Conservation (phyloP, 2,113 vertebrate genomes). For the Alouatta palliata region DNA sequence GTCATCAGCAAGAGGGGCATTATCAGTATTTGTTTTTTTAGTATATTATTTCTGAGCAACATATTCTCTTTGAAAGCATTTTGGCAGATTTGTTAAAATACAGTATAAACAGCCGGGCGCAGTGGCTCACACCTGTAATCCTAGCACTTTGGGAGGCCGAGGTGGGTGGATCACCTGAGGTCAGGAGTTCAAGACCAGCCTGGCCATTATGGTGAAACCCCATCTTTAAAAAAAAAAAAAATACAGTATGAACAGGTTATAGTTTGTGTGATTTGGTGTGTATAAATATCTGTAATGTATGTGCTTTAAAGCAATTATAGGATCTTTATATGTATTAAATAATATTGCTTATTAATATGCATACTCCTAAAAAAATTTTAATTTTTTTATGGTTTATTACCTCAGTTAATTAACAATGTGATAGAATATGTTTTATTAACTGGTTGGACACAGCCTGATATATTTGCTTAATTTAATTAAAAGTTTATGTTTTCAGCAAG, state of each 20-base stretch:
- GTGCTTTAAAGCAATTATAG: not conserved
- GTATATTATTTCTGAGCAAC: not conserved
- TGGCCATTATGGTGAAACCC: too few species aligned
- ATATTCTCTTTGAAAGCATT: not conserved
- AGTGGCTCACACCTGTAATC: too few species aligned
- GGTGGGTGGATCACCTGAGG: too few species aligned
- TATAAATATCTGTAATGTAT: not conserved
- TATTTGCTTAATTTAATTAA: slow-evolving; percentile 38
- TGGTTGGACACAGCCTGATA: not conserved
- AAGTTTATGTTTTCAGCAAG: slow-evolving; percentile 21
- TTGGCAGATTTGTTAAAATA: not conserved
- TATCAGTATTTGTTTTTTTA: not conserved
- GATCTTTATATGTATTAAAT: not conserved
- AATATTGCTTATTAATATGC: not conserved
- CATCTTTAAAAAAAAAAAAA: too few species aligned
- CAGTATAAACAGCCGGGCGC: not conserved
- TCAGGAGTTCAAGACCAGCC: too few species aligned
- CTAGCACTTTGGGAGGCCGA: too few species aligned
- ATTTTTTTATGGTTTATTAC: not conserved
- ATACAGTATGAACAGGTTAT: not conserved
- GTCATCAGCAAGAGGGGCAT: not conserved
- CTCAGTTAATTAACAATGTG: slow-evolving; percentile 21
- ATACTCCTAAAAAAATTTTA: not conserved
- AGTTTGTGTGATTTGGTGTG: not conserved
- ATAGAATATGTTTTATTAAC: not conserved